Base-by-base conservation (phyloP, 1,140 invertebrate genomes). In the Gryon sp. region DNA sequence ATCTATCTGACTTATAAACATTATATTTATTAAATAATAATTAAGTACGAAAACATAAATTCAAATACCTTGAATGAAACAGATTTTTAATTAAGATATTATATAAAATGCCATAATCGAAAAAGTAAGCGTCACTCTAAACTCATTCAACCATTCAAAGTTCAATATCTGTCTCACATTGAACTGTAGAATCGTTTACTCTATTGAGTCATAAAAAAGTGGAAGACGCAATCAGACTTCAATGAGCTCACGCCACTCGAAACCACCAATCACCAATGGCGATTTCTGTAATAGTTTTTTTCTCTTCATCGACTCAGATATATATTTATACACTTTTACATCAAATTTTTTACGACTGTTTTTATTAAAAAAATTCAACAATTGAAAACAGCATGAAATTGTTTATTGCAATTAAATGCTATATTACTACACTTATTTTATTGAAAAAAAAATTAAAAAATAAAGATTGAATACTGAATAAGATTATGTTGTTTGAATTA, bases 121-220 rank as follows among this genome's bases (percentile, higher is more conserved):
- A 26, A 38, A 36, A 53, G 22, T 57, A 57, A 41, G 24, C 36
- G 52, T 57, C 52, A 38, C 36, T 57, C 24, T 41, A 41, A 57
- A 22, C 52, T 41, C 36, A 43, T 59, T 43, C 40, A 40, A 19
- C 38, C 53, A 59, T 59, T 59, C 24, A 59, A 43, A 59, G 40
- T 43, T 41, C 53, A 59, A 59, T 59, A 59, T 26, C 38, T 59
- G 26, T 43, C 53, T 59, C 40, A 20, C 38, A 59, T 43, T 34
- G 12, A 12, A 22, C 40, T 20, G 26, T 34, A 43, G 38, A 57
- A 32, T 43, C 36, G 38, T 52, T 52, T 52, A 59, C 41, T 60
- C 55, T 46, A 60, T 60, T 46, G 55, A 60, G 19, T 18, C 12
- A 48, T 48, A 62, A 62, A 62, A 62, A 24, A 32, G 30, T 38